Evolutionary conservation across 2,888 invertebrate genomes (phyloP), one percentile per base, ranked within the genome.

Genomic region (Syrista parreyssii): DNA sequence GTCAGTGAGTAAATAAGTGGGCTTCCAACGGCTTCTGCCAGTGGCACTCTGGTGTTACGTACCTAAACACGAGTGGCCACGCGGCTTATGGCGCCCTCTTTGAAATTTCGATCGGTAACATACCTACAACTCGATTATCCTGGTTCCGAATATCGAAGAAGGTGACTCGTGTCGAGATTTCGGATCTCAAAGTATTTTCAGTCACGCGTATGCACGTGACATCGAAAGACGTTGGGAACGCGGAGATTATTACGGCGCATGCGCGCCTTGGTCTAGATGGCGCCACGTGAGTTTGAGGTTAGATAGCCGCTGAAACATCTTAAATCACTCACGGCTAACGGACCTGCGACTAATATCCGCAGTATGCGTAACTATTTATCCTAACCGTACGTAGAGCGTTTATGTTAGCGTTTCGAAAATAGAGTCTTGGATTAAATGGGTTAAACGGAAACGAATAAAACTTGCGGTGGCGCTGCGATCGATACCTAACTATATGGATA

Each of bases 321-420:
- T 76, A 76, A 78, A 78, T 78, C 78, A 76, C 68, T 15, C 68
- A 68, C 55, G 68, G 23, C 23, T 31, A 71, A 71, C 71, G 71
- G 40, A 55, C 9, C 40, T 9, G 15, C 40, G 23, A 9, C 55
- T 55, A 55, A 55, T 55, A 55, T 23, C 55, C 55, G 55, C 55
- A 55, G 55, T 55, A 23, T 55, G 23, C n/a, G 30, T 75, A 36
- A 75, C 69, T 68, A 68, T 75, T 75, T 36, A 75, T 33, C 32
- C 68, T 55, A 55, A 55, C 23, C 55, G 55, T 23, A 55, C 55
- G 55, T 23, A 15, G 55, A 23, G 55, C 23, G 55, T 55, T 55
- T 55, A 55, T 23, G 55, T 55, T 55, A 55, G 55, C 55, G 9
- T 55, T 55, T 55, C 55, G 23, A 55, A 55, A 55, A 55, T 55